Percentiles rank a stretch among this genome's conserved stretches.
Evolutionary conservation across 2,888 invertebrate genomes (phyloP).

Genomic region (Bedellia somnulentella): DNA sequence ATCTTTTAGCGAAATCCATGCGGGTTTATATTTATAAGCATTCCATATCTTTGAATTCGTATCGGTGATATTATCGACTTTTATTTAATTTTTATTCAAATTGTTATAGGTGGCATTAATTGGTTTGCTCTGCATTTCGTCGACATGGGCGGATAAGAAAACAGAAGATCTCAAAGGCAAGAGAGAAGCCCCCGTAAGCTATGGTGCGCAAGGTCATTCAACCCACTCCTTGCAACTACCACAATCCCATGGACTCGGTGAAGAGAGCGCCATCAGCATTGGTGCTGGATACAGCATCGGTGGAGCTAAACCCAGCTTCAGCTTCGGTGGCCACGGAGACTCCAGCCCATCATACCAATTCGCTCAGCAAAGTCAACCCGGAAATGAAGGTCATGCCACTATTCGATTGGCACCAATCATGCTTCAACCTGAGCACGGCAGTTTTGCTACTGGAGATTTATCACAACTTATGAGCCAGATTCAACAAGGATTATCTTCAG

Average conservation of each 20-base stretch:
- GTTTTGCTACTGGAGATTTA: constrained; percentile 24
- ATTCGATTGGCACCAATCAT: constrained; percentile 40
- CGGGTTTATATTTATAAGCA: constrained; percentile 33
- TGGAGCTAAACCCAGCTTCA: constrained; percentile 35
- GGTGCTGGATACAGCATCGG: constrained; percentile 53
- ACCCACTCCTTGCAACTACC: constrained; percentile 9
- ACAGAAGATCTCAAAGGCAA: constrained; percentile 40
- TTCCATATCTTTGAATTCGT: constrained; percentile 5
- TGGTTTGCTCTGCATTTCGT: constrained; percentile 32
- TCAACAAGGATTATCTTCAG: constrained; percentile 33
- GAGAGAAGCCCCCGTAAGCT: constrained; percentile 34
- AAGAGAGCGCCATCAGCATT: constrained; percentile 39
- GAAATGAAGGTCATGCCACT: constrained; percentile 9
- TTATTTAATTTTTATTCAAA: background rate
- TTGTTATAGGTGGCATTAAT: constrained; percentile 39
- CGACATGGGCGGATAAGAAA: constrained; percentile 32
- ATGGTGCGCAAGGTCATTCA: constrained; percentile 17
- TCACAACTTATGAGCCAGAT: constrained; percentile 45
- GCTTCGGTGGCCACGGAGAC: constrained; percentile 21
- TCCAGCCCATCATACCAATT: constrained; percentile 24
- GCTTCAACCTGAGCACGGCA: constrained; percentile 29
- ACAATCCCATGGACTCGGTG: constrained; percentile 28
- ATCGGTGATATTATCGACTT: constrained; percentile 6
- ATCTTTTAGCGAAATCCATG: constrained; percentile 31
- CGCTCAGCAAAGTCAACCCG: constrained; percentile 28